Evolutionary conservation across 2,113 vertebrate species (phyloP).

Genomic region (Perca flavescens): DNA sequence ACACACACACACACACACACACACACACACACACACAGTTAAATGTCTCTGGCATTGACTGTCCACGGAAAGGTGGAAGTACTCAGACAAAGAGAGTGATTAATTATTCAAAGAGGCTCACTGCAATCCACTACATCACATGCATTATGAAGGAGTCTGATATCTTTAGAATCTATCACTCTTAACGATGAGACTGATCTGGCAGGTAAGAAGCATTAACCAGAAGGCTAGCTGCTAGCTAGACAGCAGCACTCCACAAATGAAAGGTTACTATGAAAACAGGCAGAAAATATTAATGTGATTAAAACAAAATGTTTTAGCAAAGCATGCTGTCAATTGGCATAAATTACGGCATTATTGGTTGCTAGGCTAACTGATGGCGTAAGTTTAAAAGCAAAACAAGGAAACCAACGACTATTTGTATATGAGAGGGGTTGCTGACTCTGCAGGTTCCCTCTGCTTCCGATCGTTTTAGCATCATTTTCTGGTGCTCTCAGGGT

Average conservation of each 20-base stretch:
- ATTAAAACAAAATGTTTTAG: not conserved
- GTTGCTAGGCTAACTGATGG: not conserved
- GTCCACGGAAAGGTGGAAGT: slow-evolving; percentile 73
- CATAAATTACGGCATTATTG: not conserved
- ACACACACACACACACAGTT: slow-evolving; percentile 37
- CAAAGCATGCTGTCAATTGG: not conserved
- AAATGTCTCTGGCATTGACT: slow-evolving; percentile 66
- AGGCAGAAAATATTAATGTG: not conserved
- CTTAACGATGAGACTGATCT: slow-evolving; percentile 50
- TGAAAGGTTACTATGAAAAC: not conserved
- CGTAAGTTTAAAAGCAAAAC: not conserved
- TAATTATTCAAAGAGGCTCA: slow-evolving; percentile 83
- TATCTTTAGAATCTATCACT: slow-evolving; percentile 70
- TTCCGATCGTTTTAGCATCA: not conserved
- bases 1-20: slow-evolving; percentile 3
- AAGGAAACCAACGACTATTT: too few species aligned
- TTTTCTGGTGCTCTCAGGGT: too few species aligned
- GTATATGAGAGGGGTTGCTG: too few species aligned
- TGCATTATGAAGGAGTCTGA: slow-evolving; percentile 85
- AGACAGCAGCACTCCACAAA: not conserved
- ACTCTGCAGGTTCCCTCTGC: too few species aligned
- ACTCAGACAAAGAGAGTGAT: slow-evolving; percentile 83
- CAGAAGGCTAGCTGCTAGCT: slow-evolving; percentile 10
- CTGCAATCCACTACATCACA: slow-evolving; percentile 85
- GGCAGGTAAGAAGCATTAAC: slow-evolving; percentile 34